These are phyloP conservation scores for Eudemis profundana DNA, from an alignment of 2,888 invertebrate genomes.

Conservation along the genomic window DNA sequence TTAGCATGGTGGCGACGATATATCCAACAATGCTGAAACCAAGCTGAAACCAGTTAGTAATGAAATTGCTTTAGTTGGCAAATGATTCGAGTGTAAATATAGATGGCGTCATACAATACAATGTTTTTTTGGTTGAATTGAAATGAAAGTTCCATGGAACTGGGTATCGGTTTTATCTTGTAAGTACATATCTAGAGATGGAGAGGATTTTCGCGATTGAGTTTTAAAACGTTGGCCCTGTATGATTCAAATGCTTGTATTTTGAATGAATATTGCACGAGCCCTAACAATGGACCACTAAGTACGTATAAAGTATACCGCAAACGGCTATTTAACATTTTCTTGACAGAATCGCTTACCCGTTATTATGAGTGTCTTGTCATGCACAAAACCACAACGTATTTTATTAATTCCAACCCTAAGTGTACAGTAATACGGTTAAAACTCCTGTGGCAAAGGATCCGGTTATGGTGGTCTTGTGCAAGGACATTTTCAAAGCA, in stretches of 20 bases:
- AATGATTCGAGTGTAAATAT: no score
- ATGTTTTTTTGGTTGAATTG: no score
- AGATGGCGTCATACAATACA: no score
- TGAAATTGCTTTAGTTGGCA: no score
- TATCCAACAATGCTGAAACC: no score
- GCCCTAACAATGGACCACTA: constrained; percentile 27
- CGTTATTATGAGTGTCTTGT: constrained; percentile 56
- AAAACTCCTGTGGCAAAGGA: constrained; percentile 9
- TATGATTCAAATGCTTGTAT: neutral
- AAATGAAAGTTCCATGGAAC: no score
- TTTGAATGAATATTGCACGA: constrained; percentile 11
- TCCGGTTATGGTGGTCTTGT: constrained; percentile 45
- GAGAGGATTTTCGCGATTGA: no score
- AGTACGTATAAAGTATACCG: constrained; percentile 36
- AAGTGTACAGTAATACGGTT: neutral
- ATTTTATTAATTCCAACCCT: neutral
- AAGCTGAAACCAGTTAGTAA: no score
- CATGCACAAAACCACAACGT: constrained; percentile 44
- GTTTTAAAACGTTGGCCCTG: neutral
- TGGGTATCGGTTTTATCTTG: no score
- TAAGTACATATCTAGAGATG: no score
- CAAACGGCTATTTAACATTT: constrained; percentile 41
- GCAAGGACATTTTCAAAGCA: constrained; percentile 68
- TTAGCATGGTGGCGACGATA: no score
- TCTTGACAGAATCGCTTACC: constrained; percentile 50